Conservation (phyloP, 2,113 vertebrate genomes). For the Numida meleagris region DNA sequence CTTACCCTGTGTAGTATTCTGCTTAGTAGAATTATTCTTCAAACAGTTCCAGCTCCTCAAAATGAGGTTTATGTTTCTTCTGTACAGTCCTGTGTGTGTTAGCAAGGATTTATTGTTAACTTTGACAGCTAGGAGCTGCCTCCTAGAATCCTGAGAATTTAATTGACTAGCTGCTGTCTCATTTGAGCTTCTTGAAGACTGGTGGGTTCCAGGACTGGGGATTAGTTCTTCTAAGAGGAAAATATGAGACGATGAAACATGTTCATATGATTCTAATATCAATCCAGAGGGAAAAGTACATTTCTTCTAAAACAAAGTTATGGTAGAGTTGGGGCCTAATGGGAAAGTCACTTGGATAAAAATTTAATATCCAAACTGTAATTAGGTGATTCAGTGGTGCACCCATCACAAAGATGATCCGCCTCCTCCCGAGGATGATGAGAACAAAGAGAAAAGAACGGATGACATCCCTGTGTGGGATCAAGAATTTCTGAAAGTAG, state of each 20-base stretch:
- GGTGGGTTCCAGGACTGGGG: background rate
- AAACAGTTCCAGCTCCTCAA: background rate
- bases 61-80: background rate
- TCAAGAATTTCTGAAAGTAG: slow-evolving; percentile 99
- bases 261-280: background rate
- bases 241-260: background rate
- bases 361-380: background rate
- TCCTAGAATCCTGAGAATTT: background rate
- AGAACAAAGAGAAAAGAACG: slow-evolving; percentile 99
- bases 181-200: background rate
- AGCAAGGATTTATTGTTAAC: background rate
- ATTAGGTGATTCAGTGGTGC: slow-evolving; percentile 99
- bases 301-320: background rate
- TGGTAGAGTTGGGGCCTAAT: background rate
- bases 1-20: background rate
- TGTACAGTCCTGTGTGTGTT: background rate
- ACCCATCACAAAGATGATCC: slow-evolving; percentile 99
- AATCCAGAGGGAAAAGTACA: background rate
- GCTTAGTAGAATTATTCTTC: background rate
- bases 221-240: background rate
- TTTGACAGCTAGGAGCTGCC: background rate
- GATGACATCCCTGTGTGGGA: slow-evolving; percentile 99
- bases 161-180: background rate
- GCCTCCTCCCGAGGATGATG: slow-evolving; percentile 97
- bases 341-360: background rate